phyloP scores from a whole-genome alignment of 2,113 vertebrate species.

The Pogona vitticeps region DNA sequence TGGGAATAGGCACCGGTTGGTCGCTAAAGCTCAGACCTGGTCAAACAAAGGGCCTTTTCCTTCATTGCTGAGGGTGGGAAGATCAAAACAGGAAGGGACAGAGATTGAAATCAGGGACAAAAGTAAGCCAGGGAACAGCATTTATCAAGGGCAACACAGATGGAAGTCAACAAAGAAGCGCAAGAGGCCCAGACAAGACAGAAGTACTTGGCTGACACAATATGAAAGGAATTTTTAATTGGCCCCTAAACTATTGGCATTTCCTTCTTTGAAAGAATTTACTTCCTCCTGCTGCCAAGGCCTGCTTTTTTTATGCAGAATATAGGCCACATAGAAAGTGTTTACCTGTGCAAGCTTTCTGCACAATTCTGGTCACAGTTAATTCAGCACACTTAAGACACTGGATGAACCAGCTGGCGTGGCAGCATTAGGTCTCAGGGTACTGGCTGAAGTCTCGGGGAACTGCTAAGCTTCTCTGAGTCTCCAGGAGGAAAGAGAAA shows the following conservation, averaged over 20 bases:
- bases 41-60: conserved; percentile 18
- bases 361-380: background rate
- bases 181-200: background rate
- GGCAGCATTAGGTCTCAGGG: too few species aligned
- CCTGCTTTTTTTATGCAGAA: background rate
- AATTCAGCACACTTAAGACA: background rate
- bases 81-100: background rate
- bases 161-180: background rate
- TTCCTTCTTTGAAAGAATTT: conserved; percentile 22
- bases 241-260: conserved; percentile 28
- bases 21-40: background rate
- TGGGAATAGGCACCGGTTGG: background rate
- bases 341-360: conserved; percentile 13
- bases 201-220: conserved; percentile 3
- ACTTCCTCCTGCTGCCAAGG: conserved; percentile 17
- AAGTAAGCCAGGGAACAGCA: background rate
- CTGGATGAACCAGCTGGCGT: too few species aligned
- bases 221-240: conserved; percentile 21
- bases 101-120: background rate
- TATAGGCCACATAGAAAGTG: background rate
- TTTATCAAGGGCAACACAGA: conserved; percentile 27
- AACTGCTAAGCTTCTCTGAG: too few species aligned
- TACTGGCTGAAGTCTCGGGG: too few species aligned
- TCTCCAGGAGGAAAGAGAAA: too few species aligned
- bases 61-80: background rate